Evolutionary conservation across 2,797 vertebrate genomes (phyloP).

Genomic region (Sebastolobus alascanus): DNA sequence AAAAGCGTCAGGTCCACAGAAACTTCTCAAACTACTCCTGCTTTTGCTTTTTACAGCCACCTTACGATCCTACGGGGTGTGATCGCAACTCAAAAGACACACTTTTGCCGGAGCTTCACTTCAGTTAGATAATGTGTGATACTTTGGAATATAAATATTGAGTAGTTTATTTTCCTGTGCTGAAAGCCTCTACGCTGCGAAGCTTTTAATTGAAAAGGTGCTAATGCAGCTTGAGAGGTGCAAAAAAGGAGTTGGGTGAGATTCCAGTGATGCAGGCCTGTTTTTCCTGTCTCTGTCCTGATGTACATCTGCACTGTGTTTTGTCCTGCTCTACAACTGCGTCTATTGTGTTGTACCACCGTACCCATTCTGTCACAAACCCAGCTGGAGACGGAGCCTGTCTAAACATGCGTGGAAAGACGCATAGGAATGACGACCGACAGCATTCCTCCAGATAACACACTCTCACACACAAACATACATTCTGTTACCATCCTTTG

Average conservation of each 20-base stretch:
- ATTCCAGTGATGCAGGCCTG: neutral
- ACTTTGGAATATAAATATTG: neutral
- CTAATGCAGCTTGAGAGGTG: conserved; percentile 18
- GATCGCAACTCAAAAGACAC: neutral
- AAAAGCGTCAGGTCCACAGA: neutral
- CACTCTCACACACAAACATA: conserved; percentile 23
- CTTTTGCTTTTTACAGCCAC: neutral
- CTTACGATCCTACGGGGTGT: neutral
- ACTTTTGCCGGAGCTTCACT: neutral
- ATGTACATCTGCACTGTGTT: conserved; percentile 4
- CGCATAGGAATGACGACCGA: conserved; percentile 64
- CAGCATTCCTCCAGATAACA: conserved; percentile 73
- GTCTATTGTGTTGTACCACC: conserved; percentile 49
- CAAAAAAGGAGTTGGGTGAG: neutral
- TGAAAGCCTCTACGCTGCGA: neutral
- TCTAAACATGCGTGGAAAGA: conserved; percentile 64
- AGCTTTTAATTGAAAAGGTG: conserved; percentile 25
- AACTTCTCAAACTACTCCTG: conserved; percentile 23
- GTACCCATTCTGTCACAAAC: conserved; percentile 77
- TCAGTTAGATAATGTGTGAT: neutral
- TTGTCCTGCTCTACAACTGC: conserved; percentile 23
- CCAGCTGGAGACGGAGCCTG: conserved; percentile 68
- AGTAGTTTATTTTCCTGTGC: neutral
- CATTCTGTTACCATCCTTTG: conserved; percentile 44
- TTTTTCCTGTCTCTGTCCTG: neutral